These are phyloP conservation scores for Trichomycterus rosablanca DNA, from an alignment of 2,113 vertebrate species.

Conservation along the genomic window DNA sequence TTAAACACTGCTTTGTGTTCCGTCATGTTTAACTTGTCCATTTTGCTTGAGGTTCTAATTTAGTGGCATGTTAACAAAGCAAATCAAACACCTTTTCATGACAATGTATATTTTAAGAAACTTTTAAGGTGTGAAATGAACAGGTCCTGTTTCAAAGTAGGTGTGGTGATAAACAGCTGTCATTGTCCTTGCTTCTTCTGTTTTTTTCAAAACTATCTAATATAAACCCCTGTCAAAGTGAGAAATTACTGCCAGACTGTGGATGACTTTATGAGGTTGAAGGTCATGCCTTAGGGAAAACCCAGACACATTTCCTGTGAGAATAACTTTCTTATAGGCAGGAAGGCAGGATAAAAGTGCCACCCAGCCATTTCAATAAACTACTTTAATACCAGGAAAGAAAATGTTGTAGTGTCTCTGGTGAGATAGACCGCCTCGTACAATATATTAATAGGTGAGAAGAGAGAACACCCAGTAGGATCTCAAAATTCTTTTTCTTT, in stretches of 20 bases:
- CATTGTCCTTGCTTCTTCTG: not conserved
- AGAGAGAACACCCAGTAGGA: conserved; percentile 7
- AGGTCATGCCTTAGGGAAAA: conserved; percentile 16
- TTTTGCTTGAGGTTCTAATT: too few species aligned
- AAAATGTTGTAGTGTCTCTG: conserved; percentile 9
- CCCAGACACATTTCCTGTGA: conserved; percentile 12
- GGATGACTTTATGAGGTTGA: conserved; percentile 30
- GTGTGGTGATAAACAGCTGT: not conserved
- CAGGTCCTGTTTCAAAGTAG: too few species aligned
- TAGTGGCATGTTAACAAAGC: too few species aligned
- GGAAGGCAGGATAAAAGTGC: conserved; percentile 4
- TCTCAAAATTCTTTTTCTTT: conserved; percentile 9
- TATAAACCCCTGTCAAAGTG: conserved; percentile 27
- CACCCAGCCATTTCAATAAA: conserved; percentile 25
- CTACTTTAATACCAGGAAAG: not conserved
- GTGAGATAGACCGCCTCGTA: conserved; percentile 2
- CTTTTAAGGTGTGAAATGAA: too few species aligned
- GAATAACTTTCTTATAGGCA: conserved; percentile 20
- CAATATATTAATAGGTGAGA: conserved; percentile 23
- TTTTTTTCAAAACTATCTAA: conserved; percentile 13
- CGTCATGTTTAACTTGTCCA: too few species aligned
- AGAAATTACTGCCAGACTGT: conserved; percentile 23
- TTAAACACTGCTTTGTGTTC: too few species aligned
- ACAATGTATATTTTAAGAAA: too few species aligned
- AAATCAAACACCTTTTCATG: too few species aligned